Evolutionary conservation across 2,797 vertebrate species (phyloP), one percentile per base, ranked within the genome.

Genomic region (Dromococcyx pavoninus): DNA sequence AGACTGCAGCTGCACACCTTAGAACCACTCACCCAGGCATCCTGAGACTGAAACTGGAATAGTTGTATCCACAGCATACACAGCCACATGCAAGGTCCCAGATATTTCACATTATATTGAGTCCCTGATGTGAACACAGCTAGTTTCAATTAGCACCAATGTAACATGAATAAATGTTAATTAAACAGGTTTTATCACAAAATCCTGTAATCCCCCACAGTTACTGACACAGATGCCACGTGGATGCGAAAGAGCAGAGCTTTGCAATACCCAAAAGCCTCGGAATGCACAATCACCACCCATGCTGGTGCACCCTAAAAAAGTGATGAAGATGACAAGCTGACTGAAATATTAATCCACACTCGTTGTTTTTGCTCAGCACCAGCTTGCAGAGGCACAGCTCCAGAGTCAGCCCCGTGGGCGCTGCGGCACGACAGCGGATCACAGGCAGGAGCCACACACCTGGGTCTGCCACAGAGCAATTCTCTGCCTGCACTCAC

Each of bases 361-460:
- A 76, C 9, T 12, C 30, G 3, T 25, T 62, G 39, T 1, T 58
- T 88, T 85, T 62, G 15, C 37, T 58, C 70, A 72, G 35, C 37
- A 7, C 8, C 9, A 12, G 43, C 22, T 71, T 16, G 11, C 41
- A 44, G 50, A 66, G 30, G 16, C 1, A 13, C 9, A 37, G 51
- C 64, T 35, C n/a, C 35, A 25, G 61, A 17, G 28, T 5, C 3
- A 37, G 39, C 24, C 16, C 43, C 1, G 3, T 35, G 41, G 41
- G 11, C 18, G 17, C 22, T 9, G 37, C 1, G 17, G 12, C 5
- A 9, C 0, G 7, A 8, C 27, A 27, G 39, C 1, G 0, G 5
- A 9, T 27, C 30, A 13, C 9, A 7, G 13, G 51, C 27, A 27
- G 25, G 43, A 56, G 8, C 7, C 22, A 56, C 1, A 17, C 2